A percentile compares a stretch with the other conserved stretches of the same genome.
Evolutionary conservation across 2,888 invertebrate species (phyloP).

Genomic region (Amblyteles armatorius): DNA sequence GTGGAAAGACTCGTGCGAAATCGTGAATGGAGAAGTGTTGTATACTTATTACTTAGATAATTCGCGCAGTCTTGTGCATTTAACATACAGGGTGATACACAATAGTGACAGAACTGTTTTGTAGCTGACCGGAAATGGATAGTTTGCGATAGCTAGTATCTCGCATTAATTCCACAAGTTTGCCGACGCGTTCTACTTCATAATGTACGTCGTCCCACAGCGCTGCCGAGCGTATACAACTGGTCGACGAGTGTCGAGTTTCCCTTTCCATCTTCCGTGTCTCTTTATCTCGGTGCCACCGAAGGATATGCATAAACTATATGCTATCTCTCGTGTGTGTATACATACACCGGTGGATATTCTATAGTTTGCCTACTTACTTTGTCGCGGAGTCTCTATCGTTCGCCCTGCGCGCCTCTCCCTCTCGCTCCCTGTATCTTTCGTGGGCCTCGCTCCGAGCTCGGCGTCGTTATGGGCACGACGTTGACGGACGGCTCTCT

Average conservation of each 20-base stretch:
- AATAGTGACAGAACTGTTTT: slow-evolving; percentile 36
- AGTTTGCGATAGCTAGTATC: slow-evolving; percentile 50
- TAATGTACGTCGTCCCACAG: slow-evolving; percentile 27
- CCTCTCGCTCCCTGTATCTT: slow-evolving; percentile 29
- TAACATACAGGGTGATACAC: slow-evolving; percentile 12
- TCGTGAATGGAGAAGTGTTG: neutral
- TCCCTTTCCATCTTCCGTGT: slow-evolving; percentile 61
- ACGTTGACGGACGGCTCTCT: slow-evolving; percentile 84
- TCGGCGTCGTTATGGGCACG: slow-evolving; percentile 76
- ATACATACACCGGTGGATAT: slow-evolving; percentile 32
- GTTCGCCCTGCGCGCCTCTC: neutral
- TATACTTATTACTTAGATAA: slow-evolving; percentile 17
- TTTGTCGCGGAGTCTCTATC: slow-evolving; percentile 50
- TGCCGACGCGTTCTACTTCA: slow-evolving; percentile 34
- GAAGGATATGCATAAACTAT: slow-evolving; percentile 36
- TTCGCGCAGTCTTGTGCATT: neutral
- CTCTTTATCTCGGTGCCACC: slow-evolving; percentile 63
- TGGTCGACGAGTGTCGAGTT: slow-evolving; percentile 65
- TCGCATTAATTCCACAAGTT: slow-evolving; percentile 44
- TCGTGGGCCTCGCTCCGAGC: slow-evolving; percentile 53
- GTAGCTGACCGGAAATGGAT: slow-evolving; percentile 47
- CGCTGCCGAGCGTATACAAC: slow-evolving; percentile 22
- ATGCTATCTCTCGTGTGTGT: slow-evolving; percentile 40
- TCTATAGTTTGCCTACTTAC: slow-evolving; percentile 37
- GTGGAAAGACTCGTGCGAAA: neutral